Base-by-base conservation (phyloP, 2,888 invertebrate species). In the Troides aeacus region DNA sequence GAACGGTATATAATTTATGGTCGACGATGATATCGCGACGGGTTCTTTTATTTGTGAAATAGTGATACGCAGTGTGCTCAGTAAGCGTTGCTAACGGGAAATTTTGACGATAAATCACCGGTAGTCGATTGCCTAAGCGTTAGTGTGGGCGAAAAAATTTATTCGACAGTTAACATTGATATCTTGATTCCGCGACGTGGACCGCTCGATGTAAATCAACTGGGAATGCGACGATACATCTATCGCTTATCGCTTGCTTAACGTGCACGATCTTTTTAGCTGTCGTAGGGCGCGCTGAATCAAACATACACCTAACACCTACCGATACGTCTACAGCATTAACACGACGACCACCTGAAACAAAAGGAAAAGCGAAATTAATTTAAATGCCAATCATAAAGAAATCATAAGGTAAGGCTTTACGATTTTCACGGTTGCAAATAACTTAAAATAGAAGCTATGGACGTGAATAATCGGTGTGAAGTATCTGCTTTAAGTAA, bases 311-410 rank as follows among this genome's bases (percentile, higher is more conserved):
- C 69, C 79, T 83, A 82, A 81, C 79, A 86, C 88, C 90, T 90
- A 90, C 89, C 87, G 85, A 88, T 86, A 80, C 81, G 84, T 85
- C 80, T 83, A 82, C 78, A 84, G 83, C 79, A 81, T 76, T 79
- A 81, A 87, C 84, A 83, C 85, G 89, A 84, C 85, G 92, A 84
- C 89, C 87, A 93, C 89, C 93, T 93, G 93, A 81, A 93, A 93
- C 93, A 93, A 93, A 92, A 90, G 89, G 87, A 90, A 90, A 93
- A 93, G 93, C 93, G 85, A 93, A 93, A 93, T 93, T 93, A 93
- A 93, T 93, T 76, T 88, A 87, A 90, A 86, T 80, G 92, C 92
- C 90, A 92, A 89, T 89, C 75, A 89, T 84, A 87, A 88, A 79
- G 83, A 83, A 83, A 79, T 21, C 57, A 62, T 62, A 62, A 66